Evolutionary conservation across 2,888 invertebrate species (phyloP).

Genomic region (Macrostomum cliftonense): DNA sequence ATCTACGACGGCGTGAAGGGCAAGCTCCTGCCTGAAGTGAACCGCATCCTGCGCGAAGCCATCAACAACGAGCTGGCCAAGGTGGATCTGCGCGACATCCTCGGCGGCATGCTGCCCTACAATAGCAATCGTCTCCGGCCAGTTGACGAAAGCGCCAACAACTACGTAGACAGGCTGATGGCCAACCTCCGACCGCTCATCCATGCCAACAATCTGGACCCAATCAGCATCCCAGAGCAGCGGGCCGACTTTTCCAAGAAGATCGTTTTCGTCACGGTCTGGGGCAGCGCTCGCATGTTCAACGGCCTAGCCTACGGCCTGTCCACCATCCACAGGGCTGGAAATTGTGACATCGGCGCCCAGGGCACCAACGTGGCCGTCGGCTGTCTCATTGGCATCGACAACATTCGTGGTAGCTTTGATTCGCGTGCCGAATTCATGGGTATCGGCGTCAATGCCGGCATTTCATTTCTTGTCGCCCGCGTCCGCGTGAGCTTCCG

Average conservation of each 20-base stretch:
- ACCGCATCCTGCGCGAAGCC: neutral
- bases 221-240: neutral
- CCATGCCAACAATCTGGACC: neutral
- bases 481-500: too few relatives aligned
- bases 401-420: too few relatives aligned
- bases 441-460: too few relatives aligned
- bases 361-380: too few relatives aligned
- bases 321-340: neutral
- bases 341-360: too few relatives aligned
- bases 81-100: neutral
- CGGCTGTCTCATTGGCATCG: too few relatives aligned
- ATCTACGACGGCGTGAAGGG: neutral
- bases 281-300: neutral
- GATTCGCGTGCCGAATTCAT: too few relatives aligned
- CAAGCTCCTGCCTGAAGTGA: neutral
- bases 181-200: neutral
- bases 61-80: neutral
- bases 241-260: neutral
- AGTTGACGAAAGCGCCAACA: neutral
- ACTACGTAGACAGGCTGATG: neutral
- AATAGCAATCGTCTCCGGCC: too few relatives aligned
- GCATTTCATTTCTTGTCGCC: too few relatives aligned
- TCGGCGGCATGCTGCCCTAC: too few relatives aligned
- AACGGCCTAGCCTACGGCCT: neutral
- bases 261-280: neutral